Percentiles rank a stretch among this genome's conserved stretches.
Evolutionary conservation across 2,797 vertebrate genomes (phyloP).

Genomic region (Pangasius djambal): DNA sequence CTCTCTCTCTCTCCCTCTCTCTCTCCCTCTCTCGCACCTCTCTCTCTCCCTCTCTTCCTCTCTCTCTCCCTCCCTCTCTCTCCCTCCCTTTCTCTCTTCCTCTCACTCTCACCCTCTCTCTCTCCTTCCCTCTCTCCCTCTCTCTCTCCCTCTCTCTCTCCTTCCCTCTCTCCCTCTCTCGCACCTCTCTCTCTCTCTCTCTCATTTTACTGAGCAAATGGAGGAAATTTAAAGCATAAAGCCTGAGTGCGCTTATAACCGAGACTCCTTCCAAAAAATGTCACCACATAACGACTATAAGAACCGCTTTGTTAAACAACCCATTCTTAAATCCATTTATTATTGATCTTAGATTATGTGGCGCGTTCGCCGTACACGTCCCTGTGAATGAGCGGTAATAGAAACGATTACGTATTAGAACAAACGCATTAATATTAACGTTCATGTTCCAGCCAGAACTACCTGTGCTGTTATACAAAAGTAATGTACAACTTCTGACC

Average conservation of each 20-base stretch:
- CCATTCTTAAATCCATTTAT: background rate
- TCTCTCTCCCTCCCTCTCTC: too few relatives aligned
- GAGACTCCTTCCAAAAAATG: background rate
- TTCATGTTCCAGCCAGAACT: background rate
- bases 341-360: background rate
- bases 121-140: too few relatives aligned
- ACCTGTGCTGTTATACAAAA: background rate
- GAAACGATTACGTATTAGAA: background rate
- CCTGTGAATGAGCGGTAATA: background rate
- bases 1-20: too few relatives aligned
- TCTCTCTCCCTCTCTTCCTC: too few relatives aligned
- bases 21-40: too few relatives aligned
- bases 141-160: too few relatives aligned
- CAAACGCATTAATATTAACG: background rate
- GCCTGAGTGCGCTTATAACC: background rate
- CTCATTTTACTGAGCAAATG: background rate
- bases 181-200: too few relatives aligned
- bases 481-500: background rate
- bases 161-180: too few relatives aligned
- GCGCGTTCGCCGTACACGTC: background rate
- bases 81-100: too few relatives aligned
- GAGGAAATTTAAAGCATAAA: too few relatives aligned
- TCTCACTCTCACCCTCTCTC: too few relatives aligned
- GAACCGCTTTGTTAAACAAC: background rate
- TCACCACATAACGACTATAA: background rate